Conservation (phyloP, 2,888 invertebrate genomes). For the Habroteleia sp. region DNA sequence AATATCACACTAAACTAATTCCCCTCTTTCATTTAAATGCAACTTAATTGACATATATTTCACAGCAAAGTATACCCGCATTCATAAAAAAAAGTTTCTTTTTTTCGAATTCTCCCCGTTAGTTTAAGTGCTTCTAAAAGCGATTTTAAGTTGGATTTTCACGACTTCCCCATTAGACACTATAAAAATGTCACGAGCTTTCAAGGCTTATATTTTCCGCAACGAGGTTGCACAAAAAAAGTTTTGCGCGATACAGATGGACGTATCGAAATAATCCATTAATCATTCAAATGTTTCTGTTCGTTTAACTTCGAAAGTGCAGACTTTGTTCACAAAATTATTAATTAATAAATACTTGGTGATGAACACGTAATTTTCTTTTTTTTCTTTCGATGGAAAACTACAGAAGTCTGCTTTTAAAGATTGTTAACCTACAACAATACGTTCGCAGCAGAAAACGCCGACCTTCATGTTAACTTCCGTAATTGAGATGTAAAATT, state of each 20-base stretch:
- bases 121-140: slow-evolving; percentile 64
- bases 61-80: slow-evolving; percentile 24
- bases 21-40: slow-evolving; percentile 40
- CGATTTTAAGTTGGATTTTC: slow-evolving; percentile 62
- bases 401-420: slow-evolving; percentile 12
- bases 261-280: slow-evolving; percentile 44
- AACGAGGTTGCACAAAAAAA: slow-evolving; percentile 37
- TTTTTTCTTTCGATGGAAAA: background rate
- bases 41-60: slow-evolving; percentile 19
- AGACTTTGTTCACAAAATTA: background rate
- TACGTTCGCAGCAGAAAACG: slow-evolving; percentile 20
- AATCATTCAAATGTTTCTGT: slow-evolving; percentile 13
- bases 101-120: slow-evolving; percentile 36
- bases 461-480: slow-evolving; percentile 51
- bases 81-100: slow-evolving; percentile 30
- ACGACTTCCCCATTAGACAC: slow-evolving; percentile 59
- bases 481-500: slow-evolving; percentile 63
- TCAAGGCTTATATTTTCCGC: slow-evolving; percentile 50
- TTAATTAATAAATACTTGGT: slow-evolving; percentile 1
- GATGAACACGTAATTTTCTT: background rate
- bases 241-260: slow-evolving; percentile 20
- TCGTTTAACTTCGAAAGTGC: background rate
- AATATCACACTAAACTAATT: slow-evolving; percentile 25
- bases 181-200: slow-evolving; percentile 61
- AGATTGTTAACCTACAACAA: slow-evolving; percentile 43